Evolutionary conservation across 2,888 invertebrate species (phyloP).

Genomic region (Linnaemya vulpina): DNA sequence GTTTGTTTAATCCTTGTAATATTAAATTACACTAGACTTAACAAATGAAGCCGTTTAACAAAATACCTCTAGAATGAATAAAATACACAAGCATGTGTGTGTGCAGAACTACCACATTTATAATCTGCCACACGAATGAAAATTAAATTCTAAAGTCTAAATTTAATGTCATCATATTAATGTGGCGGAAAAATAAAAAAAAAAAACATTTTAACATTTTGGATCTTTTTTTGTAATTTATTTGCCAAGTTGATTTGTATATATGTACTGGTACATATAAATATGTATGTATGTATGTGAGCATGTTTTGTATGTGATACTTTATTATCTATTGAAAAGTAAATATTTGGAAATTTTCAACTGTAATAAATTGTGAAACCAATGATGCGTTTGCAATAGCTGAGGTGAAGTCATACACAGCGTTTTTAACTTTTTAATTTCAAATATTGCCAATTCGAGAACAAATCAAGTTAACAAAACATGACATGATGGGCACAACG

Average conservation of each 20-base stretch:
- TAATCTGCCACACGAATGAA: slow-evolving; percentile 22
- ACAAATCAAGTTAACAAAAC: background rate
- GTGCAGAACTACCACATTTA: slow-evolving; percentile 41
- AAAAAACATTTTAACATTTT: slow-evolving; percentile 7
- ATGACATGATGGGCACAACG: background rate
- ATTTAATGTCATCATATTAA: slow-evolving; percentile 29
- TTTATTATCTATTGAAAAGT: background rate
- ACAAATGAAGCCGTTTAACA: slow-evolving; percentile 69
- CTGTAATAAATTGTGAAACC: background rate
- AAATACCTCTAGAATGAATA: slow-evolving; percentile 33
- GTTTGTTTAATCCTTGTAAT: slow-evolving; percentile 57
- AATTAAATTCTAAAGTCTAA: slow-evolving; percentile 34
- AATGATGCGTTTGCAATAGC: background rate
- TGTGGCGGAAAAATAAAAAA: slow-evolving; percentile 40
- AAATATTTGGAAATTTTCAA: slow-evolving; percentile 26
- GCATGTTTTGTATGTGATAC: background rate
- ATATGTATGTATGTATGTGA: background rate
- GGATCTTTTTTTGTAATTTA: slow-evolving; percentile 26
- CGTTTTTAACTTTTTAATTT: background rate
- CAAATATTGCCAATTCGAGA: background rate
- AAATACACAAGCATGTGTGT: slow-evolving; percentile 9
- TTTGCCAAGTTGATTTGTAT: slow-evolving; percentile 4
- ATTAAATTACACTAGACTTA: slow-evolving; percentile 67
- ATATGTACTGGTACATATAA: too few relatives aligned
- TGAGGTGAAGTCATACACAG: background rate